phyloP scores from a whole-genome alignment of 2,888 invertebrate species.

The Macrophya alboannulata region DNA sequence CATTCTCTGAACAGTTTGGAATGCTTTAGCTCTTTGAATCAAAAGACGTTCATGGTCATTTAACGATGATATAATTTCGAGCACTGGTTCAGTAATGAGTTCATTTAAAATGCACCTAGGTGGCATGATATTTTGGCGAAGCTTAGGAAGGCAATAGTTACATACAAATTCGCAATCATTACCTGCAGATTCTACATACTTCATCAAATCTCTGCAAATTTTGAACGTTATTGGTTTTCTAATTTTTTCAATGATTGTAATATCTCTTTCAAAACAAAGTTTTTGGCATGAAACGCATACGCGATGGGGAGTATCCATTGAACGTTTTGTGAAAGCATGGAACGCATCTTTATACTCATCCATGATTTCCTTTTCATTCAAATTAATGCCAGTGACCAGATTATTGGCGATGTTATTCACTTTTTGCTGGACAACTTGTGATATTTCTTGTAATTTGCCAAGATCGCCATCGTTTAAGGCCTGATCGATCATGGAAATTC shows the following conservation, averaged over 20 bases:
- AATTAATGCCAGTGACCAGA: slow-evolving; percentile 54
- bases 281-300: slow-evolving; percentile 63
- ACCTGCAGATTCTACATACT: too few relatives aligned
- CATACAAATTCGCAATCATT: too few relatives aligned
- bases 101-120: too few relatives aligned
- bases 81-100: too few relatives aligned
- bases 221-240: slow-evolving; percentile 55
- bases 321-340: slow-evolving; percentile 55
- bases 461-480: slow-evolving; percentile 54
- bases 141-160: too few relatives aligned
- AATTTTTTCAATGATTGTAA: slow-evolving; percentile 56
- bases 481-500: slow-evolving; percentile 50
- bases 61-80: too few relatives aligned
- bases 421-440: too few relatives aligned
- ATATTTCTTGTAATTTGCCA: too few relatives aligned
- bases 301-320: slow-evolving; percentile 60
- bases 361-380: slow-evolving; percentile 64
- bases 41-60: too few relatives aligned
- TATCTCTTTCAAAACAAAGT: slow-evolving; percentile 61
- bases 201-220: slow-evolving; percentile 56
- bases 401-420: slow-evolving; percentile 44
- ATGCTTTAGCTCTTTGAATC: too few relatives aligned
- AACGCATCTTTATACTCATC: slow-evolving; percentile 62
- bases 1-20: too few relatives aligned
- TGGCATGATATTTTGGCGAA: too few relatives aligned